phyloP scores from a whole-genome alignment of 1,140 invertebrate species.

The Drosophila pandora region DNA sequence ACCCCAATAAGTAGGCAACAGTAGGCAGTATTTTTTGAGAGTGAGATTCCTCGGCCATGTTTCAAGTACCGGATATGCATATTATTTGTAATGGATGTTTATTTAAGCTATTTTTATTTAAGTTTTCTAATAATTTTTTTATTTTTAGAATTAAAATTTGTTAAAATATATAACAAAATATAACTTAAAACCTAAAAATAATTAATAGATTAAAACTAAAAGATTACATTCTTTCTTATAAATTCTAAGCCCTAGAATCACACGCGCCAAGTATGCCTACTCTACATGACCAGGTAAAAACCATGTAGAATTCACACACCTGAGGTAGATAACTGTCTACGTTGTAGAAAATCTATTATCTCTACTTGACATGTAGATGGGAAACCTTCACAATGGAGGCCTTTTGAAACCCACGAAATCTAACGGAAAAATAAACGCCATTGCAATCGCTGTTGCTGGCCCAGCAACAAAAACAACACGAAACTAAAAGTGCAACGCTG shows the following conservation, averaged over 20 bases:
- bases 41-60: no score
- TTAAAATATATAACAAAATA: no score
- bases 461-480: constrained; percentile 7
- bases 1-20: neutral
- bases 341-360: neutral
- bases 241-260: neutral
- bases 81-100: no score
- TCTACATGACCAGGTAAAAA: neutral
- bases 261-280: neutral
- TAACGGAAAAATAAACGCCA: constrained; percentile 29
- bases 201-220: no score
- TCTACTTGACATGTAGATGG: constrained; percentile 20
- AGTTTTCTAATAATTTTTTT: no score
- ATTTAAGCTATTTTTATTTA: no score
- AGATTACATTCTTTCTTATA: no score
- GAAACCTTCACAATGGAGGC: constrained; percentile 11
- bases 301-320: neutral
- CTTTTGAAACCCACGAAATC: constrained; percentile 28
- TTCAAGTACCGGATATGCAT: no score
- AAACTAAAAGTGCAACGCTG: constrained; percentile 10
- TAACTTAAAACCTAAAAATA: no score
- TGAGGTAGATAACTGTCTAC: neutral
- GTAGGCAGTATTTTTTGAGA: no score
- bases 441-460: neutral
- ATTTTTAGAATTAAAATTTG: no score